phyloP scores from a whole-genome alignment of 2,888 invertebrate genomes.

The Catocala nupta region DNA sequence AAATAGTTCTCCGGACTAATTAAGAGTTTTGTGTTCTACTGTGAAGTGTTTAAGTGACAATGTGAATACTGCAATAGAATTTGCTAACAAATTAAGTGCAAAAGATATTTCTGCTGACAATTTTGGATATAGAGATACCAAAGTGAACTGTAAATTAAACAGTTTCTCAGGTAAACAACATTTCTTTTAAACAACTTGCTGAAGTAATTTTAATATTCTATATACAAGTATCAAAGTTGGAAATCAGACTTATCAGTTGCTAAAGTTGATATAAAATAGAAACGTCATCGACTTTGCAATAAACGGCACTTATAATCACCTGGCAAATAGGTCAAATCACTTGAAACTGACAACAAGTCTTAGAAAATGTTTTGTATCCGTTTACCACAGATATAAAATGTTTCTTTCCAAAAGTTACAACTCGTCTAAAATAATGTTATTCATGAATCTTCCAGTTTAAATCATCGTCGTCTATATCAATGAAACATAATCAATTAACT shows the following conservation, averaged over 20 bases:
- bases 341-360: conserved; percentile 14
- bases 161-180: neutral
- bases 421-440: too few relatives aligned
- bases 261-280: conserved; percentile 3
- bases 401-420: too few relatives aligned
- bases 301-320: conserved; percentile 10
- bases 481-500: too few relatives aligned
- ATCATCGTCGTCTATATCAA: too few relatives aligned
- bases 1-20: conserved; percentile 23
- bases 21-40: conserved; percentile 21
- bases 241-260: neutral
- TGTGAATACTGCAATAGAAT: conserved; percentile 30
- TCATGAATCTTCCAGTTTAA: too few relatives aligned
- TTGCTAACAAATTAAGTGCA: neutral
- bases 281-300: conserved; percentile 9
- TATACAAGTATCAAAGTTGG: neutral
- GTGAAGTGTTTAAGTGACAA: conserved; percentile 46
- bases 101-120: too few relatives aligned
- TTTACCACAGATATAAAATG: too few relatives aligned
- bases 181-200: neutral
- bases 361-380: neutral
- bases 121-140: neutral
- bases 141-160: neutral
- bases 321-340: conserved; percentile 33
- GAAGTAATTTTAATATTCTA: too few relatives aligned